phyloP scores from a whole-genome alignment of 1,140 invertebrate species.

The Pseudomyrmex cubaensis region DNA sequence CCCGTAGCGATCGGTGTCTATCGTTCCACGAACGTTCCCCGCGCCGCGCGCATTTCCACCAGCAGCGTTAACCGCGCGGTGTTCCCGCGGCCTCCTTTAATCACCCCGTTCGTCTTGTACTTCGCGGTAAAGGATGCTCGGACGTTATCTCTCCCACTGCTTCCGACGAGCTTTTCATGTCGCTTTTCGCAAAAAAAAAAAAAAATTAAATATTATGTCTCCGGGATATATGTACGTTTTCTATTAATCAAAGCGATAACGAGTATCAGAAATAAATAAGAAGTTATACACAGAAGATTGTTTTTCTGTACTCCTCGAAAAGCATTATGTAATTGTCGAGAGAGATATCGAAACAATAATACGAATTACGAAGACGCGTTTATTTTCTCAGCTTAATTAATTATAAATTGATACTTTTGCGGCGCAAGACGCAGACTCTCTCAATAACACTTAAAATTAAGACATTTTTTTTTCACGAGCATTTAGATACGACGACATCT shows the following conservation, averaged over 20 bases:
- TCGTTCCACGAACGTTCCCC: constrained; percentile 63
- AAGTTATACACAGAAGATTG: no score
- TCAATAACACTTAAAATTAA: no score
- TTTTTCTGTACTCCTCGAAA: no score
- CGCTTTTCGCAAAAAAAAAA: constrained; percentile 8
- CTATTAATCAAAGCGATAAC: no score
- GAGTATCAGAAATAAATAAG: no score
- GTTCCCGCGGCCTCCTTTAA: constrained; percentile 50
- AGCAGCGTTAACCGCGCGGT: constrained; percentile 37
- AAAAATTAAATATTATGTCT: background rate
- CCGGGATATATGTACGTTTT: background rate
- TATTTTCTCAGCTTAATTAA: no score
- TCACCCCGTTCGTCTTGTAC: constrained; percentile 48
- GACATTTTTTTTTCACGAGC: background rate
- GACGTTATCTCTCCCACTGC: constrained; percentile 45
- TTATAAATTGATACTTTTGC: no score
- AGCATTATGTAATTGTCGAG: no score
- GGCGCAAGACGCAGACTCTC: no score
- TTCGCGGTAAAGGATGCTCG: constrained; percentile 38
- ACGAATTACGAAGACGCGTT: no score
- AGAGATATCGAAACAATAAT: no score
- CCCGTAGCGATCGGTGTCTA: constrained; percentile 67
- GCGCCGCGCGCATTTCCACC: constrained; percentile 28
- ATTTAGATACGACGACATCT: no score
- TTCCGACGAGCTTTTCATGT: constrained; percentile 33